A percentile compares a stretch with the other conserved stretches of the same genome.
These are phyloP conservation scores for Thereva unica DNA, from an alignment of 2,888 invertebrate genomes.

Conservation along the genomic window DNA sequence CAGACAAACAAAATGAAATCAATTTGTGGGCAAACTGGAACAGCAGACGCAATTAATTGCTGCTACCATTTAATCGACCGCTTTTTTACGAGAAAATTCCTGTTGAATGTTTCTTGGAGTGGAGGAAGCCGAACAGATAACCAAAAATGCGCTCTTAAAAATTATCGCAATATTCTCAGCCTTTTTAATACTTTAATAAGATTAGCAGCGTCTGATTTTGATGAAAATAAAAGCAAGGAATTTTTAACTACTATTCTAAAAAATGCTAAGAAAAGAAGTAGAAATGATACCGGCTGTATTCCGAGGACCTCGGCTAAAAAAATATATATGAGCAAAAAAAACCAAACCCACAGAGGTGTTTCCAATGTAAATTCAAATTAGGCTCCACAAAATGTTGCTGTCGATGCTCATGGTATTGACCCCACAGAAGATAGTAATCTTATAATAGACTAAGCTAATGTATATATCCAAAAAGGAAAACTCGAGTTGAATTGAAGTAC, in stretches of 20 bases:
- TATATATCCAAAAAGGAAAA: too few relatives aligned
- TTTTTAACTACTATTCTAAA: conserved; percentile 8
- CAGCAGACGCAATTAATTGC: conserved; percentile 23
- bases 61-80: conserved; percentile 13
- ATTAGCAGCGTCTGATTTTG: conserved; percentile 25
- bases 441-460: too few relatives aligned
- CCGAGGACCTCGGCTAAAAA: neutral
- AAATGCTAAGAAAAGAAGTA: neutral
- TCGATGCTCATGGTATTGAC: neutral
- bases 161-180: conserved; percentile 7
- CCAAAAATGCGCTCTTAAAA: conserved; percentile 1
- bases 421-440: too few relatives aligned
- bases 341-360: too few relatives aligned
- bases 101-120: conserved; percentile 13
- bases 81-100: conserved; percentile 19
- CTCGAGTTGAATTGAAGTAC: too few relatives aligned
- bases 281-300: neutral
- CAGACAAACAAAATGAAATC: conserved; percentile 10
- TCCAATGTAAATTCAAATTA: too few relatives aligned
- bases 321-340: neutral
- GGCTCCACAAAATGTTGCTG: neutral
- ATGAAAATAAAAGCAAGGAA: conserved; percentile 21
- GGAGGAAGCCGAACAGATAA: conserved; percentile 2
- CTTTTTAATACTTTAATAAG: conserved; percentile 21
- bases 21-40: conserved; percentile 23